A percentile compares a stretch with the other conserved stretches of the same genome.
Evolutionary conservation across 2,888 invertebrate species (phyloP).

Genomic region (Xestobium rufovillosum): DNA sequence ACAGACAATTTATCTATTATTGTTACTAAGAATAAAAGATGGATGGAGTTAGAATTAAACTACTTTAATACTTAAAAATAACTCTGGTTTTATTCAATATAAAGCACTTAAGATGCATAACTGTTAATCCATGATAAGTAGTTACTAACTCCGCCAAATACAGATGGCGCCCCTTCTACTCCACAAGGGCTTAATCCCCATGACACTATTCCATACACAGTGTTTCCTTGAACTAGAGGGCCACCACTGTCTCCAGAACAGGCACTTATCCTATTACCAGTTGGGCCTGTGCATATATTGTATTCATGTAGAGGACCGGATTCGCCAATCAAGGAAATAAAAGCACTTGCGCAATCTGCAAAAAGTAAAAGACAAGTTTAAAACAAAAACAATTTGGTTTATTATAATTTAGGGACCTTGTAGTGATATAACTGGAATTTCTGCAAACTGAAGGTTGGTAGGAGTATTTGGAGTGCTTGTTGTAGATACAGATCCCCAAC

Average conservation of each 20-base stretch:
- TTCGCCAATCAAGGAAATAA: background rate
- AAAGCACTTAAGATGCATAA: too few relatives aligned
- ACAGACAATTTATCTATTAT: too few relatives aligned
- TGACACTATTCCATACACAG: background rate
- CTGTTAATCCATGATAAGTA: background rate
- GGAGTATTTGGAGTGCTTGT: background rate
- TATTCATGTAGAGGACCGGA: background rate
- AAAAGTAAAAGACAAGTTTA: background rate
- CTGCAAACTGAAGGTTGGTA: background rate
- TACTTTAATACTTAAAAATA: too few relatives aligned
- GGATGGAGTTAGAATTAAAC: too few relatives aligned
- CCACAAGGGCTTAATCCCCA: background rate
- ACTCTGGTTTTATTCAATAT: too few relatives aligned
- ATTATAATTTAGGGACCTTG: background rate
- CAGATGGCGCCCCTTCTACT: background rate
- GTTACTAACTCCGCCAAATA: background rate
- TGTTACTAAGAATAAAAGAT: too few relatives aligned
- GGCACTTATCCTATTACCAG: background rate
- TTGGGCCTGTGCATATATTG: conserved; percentile 1
- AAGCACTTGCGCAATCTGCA: background rate
- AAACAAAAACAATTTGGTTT: background rate
- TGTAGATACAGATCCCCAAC: conserved; percentile 44
- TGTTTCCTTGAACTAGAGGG: background rate
- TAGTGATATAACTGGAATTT: background rate
- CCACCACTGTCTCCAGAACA: conserved; percentile 2